phyloP scores from a whole-genome alignment of 1,140 invertebrate genomes.

The Bombus impatiens region DNA sequence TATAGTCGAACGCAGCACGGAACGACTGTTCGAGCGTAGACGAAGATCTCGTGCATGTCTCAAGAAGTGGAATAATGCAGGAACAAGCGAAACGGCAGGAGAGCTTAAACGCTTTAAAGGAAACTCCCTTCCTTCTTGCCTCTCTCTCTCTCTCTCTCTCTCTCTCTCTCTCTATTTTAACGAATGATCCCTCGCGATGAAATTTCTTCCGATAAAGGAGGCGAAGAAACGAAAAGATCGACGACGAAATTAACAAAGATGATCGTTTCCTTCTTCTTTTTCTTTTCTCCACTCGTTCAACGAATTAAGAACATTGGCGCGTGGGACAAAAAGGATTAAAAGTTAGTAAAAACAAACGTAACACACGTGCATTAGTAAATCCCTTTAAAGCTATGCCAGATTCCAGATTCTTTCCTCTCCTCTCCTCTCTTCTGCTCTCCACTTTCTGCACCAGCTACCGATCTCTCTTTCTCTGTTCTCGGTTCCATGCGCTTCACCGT shows the following conservation, averaged over 20 bases:
- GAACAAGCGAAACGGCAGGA: background rate
- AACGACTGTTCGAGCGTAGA: background rate
- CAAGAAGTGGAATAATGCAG: background rate
- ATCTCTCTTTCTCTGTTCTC: background rate
- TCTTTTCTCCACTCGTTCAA: background rate
- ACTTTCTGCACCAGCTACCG: background rate
- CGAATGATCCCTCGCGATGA: conserved; percentile 2
- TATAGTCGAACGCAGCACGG: background rate
- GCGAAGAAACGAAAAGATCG: background rate
- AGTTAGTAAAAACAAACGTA: conserved; percentile 64
- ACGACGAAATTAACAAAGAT: conserved; percentile 13
- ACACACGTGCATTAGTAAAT: conserved; percentile 60
- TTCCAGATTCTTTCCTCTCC: conserved; percentile 35
- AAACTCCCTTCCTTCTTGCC: background rate
- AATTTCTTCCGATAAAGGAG: conserved; percentile 32
- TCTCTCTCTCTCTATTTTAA: background rate
- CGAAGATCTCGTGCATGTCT: background rate
- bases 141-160: no score
- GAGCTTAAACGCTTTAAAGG: conserved; percentile 6
- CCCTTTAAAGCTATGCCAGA: conserved; percentile 57
- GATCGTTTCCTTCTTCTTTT: background rate
- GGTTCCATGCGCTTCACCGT: conserved; percentile 10
- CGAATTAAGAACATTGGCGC: conserved; percentile 38
- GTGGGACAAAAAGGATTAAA: conserved; percentile 54
- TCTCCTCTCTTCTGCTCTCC: background rate